Base-by-base conservation (phyloP, 2,797 vertebrate genomes). In the Distichodus sexfasciatus region DNA sequence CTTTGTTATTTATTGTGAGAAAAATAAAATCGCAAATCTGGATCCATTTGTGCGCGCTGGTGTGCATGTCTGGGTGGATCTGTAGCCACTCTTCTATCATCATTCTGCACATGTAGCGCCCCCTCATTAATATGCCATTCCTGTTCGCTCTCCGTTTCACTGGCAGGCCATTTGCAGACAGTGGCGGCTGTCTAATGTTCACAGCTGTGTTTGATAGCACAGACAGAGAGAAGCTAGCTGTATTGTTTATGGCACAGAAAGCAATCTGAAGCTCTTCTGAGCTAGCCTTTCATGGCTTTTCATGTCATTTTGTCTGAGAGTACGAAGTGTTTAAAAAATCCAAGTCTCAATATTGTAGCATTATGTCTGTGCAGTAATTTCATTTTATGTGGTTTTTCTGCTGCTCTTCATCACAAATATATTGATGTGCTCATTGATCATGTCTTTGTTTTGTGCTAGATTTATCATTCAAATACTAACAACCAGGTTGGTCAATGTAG, bases 151-250 rank as follows among this genome's bases (percentile, higher is more conserved):
- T 74, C 75, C 59, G 69, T 70, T 79, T 77, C 83, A 79, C 82
- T 82, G 83, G 76, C 81, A 84, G 82, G 78, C 86, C 83, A 65
- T 85, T 85, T 87, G 84, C 86, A 82, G 81, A 82, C 74, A 82
- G 78, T 79, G 81, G 83, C 50, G 78, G 78, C 77, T 83, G 79
- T 83, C 87, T 83, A 82, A 83, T 82, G 80, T 86, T 82, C 35
- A 84, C 89, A 90, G 89, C 89, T 90, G 88, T 83, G 81, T 85
- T 87, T 84, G 86, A 86, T 85, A 81, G 82, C 75, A 81, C 82
- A 82, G 83, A 71, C 62, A 60, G 67, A 66, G 67, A 76, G 71
- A 69, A 76, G 71, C 55, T 58, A 77, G 75, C 62, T 69, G 65
- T 64, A 73, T 71, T 77, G 76, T 77, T 80, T 66, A 69, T 71